Evolutionary conservation across 2,113 vertebrate genomes (phyloP).

Genomic region (Phylloscopus trochiloides): DNA sequence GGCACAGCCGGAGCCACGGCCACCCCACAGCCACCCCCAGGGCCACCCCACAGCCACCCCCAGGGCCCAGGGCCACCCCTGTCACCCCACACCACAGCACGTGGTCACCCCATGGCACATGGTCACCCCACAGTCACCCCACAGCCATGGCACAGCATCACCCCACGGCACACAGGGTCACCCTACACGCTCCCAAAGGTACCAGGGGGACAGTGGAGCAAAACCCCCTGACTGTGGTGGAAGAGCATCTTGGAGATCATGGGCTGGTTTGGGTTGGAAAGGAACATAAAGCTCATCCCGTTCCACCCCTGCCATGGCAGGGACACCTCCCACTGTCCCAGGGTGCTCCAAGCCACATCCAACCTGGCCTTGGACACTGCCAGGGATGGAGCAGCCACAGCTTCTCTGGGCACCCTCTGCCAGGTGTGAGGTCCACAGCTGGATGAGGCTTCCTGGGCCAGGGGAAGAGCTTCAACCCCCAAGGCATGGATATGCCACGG

Average conservation of each 20-base stretch:
- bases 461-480: not conserved
- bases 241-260: not conserved
- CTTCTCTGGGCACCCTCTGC: not conserved
- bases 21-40: accelerated
- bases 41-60: not conserved
- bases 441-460: not conserved
- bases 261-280: not conserved
- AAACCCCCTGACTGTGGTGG: not conserved
- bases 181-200: not conserved
- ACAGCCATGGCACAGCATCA: not conserved
- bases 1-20: accelerated
- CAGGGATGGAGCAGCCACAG: not conserved
- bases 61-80: not conserved
- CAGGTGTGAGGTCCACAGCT: not conserved
- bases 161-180: accelerated
- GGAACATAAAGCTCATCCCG: accelerated
- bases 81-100: not conserved
- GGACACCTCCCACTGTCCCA: not conserved
- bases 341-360: accelerated
- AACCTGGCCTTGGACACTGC: accelerated
- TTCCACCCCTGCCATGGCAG: not conserved
- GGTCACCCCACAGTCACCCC: not conserved
- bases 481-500: accelerated
- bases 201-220: not conserved
- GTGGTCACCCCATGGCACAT: not conserved